Evolutionary conservation across 64 coral and sea anemone genomes (phyloP).

Genomic region (Stichodactyla helianthus): DNA sequence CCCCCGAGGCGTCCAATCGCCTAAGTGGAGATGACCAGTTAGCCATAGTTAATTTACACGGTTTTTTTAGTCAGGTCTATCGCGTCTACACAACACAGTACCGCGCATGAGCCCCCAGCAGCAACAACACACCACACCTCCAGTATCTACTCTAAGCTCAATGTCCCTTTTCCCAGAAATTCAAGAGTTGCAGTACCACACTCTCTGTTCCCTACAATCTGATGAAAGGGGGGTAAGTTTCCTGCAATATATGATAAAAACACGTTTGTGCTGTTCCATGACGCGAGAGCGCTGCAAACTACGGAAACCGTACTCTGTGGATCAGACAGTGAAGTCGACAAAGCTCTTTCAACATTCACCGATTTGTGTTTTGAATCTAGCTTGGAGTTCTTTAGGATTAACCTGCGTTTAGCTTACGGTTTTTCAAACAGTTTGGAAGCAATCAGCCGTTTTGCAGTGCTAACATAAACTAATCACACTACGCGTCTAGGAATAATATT

Average conservation of each 20-base stretch:
- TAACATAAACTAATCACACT: conserved; percentile 24
- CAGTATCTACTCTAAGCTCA: conserved; percentile 18
- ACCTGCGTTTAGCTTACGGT: conserved; percentile 6
- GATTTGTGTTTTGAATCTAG: conserved; percentile 8
- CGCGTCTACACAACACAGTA: conserved; percentile 30
- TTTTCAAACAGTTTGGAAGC: conserved; percentile 19
- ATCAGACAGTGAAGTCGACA: conserved; percentile 18
- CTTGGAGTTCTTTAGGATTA: neutral
- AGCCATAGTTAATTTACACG: conserved; percentile 31
- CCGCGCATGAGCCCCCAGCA: conserved; percentile 32
- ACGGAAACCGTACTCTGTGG: neutral
- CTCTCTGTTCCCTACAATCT: conserved; percentile 39
- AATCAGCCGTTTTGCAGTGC: conserved; percentile 19
- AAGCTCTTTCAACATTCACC: conserved; percentile 11
- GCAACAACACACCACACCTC: conserved; percentile 23
- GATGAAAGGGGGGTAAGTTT: conserved; percentile 58
- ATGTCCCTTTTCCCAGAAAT: conserved; percentile 56
- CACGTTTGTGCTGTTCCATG: neutral
- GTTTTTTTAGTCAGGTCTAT: conserved; percentile 30
- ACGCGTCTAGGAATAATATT: conserved; percentile 21
- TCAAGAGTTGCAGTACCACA: conserved; percentile 52
- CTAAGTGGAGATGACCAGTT: conserved; percentile 31
- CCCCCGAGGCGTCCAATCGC: conserved; percentile 24
- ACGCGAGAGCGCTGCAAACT: conserved; percentile 21
- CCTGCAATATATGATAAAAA: conserved; percentile 6